Conservation (phyloP, 2,113 vertebrate genomes). For the Neolamprologus devosi region DNA sequence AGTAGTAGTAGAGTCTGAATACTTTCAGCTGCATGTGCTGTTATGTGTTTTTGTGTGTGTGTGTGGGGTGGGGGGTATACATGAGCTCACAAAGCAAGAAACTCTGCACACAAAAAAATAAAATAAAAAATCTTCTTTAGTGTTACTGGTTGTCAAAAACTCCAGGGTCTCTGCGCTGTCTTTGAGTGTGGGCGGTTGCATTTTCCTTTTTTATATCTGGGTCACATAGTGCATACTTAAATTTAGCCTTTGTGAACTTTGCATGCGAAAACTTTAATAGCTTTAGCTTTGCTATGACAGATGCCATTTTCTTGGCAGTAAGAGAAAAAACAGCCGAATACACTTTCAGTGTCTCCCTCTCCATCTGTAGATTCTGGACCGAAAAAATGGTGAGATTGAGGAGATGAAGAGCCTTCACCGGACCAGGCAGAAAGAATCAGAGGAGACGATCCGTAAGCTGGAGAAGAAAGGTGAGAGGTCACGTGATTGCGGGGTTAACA, state of each 20-base stretch:
- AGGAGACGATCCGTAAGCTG: constrained; percentile 80
- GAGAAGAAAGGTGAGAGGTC: constrained; percentile 87
- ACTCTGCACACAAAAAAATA: neutral
- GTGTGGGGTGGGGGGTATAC: rapidly evolving
- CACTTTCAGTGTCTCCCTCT: neutral
- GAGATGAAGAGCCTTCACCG: constrained; percentile 78
- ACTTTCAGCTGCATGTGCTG: neutral
- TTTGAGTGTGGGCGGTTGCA: neutral
- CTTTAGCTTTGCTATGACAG: neutral
- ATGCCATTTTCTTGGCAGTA: neutral
- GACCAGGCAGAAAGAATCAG: constrained; percentile 80
- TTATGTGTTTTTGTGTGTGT: neutral
- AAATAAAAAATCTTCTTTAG: neutral
- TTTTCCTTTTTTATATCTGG: neutral
- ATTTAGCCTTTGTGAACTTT: neutral
- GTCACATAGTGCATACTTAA: neutral
- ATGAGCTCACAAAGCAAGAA: neutral
- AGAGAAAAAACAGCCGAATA: neutral
- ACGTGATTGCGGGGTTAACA: neutral
- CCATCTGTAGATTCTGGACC: constrained; percentile 82
- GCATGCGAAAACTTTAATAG: neutral
- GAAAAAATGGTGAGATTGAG: constrained; percentile 91
- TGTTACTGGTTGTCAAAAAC: neutral
- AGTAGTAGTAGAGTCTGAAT: neutral
- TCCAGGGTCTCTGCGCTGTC: neutral